A percentile compares a stretch with the other conserved stretches of the same genome.
Evolutionary conservation across 2,797 vertebrate species (phyloP).

Genomic region (Calcarius lapponicus): DNA sequence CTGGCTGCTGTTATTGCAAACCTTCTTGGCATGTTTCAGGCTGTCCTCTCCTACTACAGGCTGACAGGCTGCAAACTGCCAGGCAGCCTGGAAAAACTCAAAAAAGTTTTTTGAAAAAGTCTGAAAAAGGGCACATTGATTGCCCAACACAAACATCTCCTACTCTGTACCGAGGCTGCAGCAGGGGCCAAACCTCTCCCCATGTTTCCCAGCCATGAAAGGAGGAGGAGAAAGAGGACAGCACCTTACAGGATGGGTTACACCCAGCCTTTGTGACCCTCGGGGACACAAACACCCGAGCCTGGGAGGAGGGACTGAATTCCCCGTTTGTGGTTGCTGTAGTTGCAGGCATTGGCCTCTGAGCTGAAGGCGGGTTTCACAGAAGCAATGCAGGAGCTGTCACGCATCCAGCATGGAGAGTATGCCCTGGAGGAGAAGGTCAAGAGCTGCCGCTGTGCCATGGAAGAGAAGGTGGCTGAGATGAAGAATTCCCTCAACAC

Average conservation of each 20-base stretch:
- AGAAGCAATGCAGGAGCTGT: conserved; percentile 85
- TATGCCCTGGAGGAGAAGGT: conserved; percentile 89
- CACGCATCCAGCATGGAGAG: conserved; percentile 87
- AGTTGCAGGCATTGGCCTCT: conserved; percentile 93
- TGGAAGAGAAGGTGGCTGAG: conserved; percentile 91
- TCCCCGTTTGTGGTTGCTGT: conserved; percentile 32
- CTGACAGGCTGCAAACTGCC: conserved; percentile 31
- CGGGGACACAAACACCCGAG: neutral
- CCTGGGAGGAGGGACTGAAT: neutral
- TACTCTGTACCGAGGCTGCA: neutral
- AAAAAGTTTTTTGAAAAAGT: neutral
- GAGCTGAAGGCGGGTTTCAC: conserved; percentile 92
- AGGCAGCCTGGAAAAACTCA: neutral
- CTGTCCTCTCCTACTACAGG: conserved; percentile 1
- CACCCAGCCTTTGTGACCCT: neutral
- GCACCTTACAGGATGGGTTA: neutral
- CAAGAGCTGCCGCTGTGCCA: conserved; percentile 86
- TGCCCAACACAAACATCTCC: neutral
- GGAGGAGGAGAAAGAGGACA: conserved; percentile 16
- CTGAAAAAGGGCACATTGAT: neutral
- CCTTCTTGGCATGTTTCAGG: conserved; percentile 2
- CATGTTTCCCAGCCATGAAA: neutral
- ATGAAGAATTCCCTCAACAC: conserved; percentile 94
- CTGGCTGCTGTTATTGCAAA: neutral
- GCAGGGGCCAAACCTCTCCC: neutral